Evolutionary conservation across 2,888 invertebrate genomes (phyloP), one percentile per base, ranked within the genome.

Genomic region (Anoncus sp.): DNA sequence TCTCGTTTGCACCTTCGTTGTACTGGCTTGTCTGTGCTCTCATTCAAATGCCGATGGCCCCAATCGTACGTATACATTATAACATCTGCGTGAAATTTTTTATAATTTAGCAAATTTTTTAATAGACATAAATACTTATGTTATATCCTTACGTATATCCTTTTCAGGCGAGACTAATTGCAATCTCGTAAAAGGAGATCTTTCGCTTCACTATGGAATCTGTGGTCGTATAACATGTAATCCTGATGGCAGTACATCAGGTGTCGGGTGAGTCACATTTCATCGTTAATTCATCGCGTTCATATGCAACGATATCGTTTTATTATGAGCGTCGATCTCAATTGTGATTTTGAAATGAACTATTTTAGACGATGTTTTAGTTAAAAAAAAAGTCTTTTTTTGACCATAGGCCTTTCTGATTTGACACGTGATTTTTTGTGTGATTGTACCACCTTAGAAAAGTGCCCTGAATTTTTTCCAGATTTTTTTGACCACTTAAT

Each of bases 121-220:
- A 49, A 20, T 22, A 10, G 22, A 3, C 10, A 16, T 4, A 22
- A 49, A 14, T 22, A 22, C 22, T 49, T 49, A 0, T 16, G n/a
- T 43, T 60, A 1, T n/a, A 22, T 12, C 14, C 20, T 63, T 16
- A 18, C 10, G 9, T 9, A 3, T 9, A 6, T 24, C 6, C 14
- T 22, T 60, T 43, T 16, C 24, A 60, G 60, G 22, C 16, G 43
- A 60, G 43, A 7, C 3, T 5, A 43, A 60, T 43, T 65, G 65
- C 14, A 51, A 22, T 22, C 6, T 5, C 16, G 65, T 65, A 9
- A 24, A 55, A 31, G 66, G 66, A 14, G 66, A 67, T 55, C 27
- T 67, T 9, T 55, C 53, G 14, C 66, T 67, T 9, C 43, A 67
- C 51, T 67, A 55, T 10, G 38, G 22, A 24, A 45, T 55, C 3